A percentile compares a stretch with the other conserved stretches of the same genome.
Evolutionary conservation across 2,888 invertebrate genomes (phyloP).

Genomic region (Cheilosia scutellata): DNA sequence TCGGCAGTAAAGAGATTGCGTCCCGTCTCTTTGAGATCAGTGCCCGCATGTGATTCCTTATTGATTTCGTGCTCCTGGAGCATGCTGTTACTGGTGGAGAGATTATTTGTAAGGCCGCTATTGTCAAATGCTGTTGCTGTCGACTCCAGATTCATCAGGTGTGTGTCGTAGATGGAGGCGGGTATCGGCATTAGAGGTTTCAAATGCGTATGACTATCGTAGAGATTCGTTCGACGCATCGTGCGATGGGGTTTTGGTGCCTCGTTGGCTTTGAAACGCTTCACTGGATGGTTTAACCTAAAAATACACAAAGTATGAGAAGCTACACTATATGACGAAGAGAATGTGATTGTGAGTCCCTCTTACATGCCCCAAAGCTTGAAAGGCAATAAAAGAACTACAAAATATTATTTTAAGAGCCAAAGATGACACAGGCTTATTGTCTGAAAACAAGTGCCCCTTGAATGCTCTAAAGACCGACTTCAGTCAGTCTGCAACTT

Average conservation of each 20-base stretch:
- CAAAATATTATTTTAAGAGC: slow-evolving; percentile 75
- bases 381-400: not conserved
- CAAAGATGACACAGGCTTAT: slow-evolving; percentile 77
- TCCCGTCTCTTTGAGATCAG: slow-evolving; percentile 81
- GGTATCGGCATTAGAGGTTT: slow-evolving; percentile 84
- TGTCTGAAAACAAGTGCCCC: slow-evolving; percentile 75
- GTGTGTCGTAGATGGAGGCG: slow-evolving; percentile 80
- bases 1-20: slow-evolving; percentile 92
- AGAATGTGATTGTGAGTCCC: slow-evolving; percentile 11
- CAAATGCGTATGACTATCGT: slow-evolving; percentile 86
- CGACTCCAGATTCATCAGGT: slow-evolving; percentile 79
- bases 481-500: slow-evolving; percentile 81
- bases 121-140: slow-evolving; percentile 73
- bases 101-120: slow-evolving; percentile 80
- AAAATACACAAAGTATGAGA: slow-evolving; percentile 25
- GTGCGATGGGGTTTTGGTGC: slow-evolving; percentile 83
- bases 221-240: slow-evolving; percentile 85
- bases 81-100: slow-evolving; percentile 76
- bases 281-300: slow-evolving; percentile 96
- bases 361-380: slow-evolving; percentile 12
- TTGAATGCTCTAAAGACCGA: slow-evolving; percentile 71
- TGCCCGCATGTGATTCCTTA: slow-evolving; percentile 86
- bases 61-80: slow-evolving; percentile 85
- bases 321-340: not conserved
- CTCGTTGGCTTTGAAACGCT: slow-evolving; percentile 90